Evolutionary conservation across 2,113 vertebrate species (phyloP), one percentile per base, ranked within the genome.

Genomic region (Gnathonemus echidnorhynchus): DNA sequence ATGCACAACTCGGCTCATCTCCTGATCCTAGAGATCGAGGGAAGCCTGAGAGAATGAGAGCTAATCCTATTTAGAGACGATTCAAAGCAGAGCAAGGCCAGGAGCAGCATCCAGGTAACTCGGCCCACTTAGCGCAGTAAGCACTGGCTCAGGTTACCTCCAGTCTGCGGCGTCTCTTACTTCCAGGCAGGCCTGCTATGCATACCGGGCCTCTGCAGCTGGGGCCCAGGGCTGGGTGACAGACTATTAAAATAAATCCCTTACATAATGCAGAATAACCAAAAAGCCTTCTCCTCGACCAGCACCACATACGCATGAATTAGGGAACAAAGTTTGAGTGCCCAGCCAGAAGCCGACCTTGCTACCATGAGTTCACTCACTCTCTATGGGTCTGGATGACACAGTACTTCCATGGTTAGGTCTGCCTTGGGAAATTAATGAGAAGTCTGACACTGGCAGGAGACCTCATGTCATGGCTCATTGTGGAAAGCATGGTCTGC

Each of bases 1-100:
- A 89, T 10, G 77, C 52, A 27, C 89, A 85, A 21, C 52, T 84
- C 52, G 21, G 80, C 52, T 85, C 89, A 85, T 85, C 80, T 50
- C 77, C 89, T 89, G 77, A 89, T 84, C 70, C 56, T 49, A 15
- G 80, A 24, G 89, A 83, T 58, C 8, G 35, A 85, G 21, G 48
- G 17, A 31, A 21, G 88, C 88, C 70, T 53, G 35, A 85, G 27
- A 83, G 19, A 89, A 85, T 52, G 27, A 24, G 31, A 56, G 31
- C 31, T 89, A 48, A 89, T 89, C 80, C 77, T 56, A 62, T 48
- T 85, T 56, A 56, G 42, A 21, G 42, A 10, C 42, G 39, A 83
- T 56, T 74, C 70, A n/a, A 35, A 13, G 56, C 21, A 48, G 45
- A 50, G 49, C 62, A 70, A 62, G 24, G 39, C 45, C 88, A 66